Evolutionary conservation across 2,888 invertebrate species (phyloP).

Genomic region (Oscheius sp.): DNA sequence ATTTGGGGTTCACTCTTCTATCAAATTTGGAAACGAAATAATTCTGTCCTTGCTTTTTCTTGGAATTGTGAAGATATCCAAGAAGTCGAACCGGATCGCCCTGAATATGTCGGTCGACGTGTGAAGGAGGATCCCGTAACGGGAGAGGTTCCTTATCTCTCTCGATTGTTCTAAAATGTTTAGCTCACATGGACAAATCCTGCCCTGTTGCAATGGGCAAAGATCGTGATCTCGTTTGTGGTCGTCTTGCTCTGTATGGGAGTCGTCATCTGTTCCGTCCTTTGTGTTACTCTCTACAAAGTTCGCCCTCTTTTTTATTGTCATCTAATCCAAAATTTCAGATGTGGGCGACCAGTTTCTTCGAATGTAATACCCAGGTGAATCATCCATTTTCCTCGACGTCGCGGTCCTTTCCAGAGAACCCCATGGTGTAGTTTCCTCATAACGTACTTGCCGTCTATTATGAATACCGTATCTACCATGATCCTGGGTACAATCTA

Average conservation of each 20-base stretch:
- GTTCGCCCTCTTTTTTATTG: too few relatives aligned
- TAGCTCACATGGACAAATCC: constrained; percentile 75
- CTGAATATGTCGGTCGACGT: constrained; percentile 71
- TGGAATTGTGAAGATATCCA: constrained; percentile 76
- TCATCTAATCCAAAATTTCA: too few relatives aligned
- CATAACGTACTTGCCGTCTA: constrained; percentile 74
- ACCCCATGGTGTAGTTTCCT: constrained; percentile 62
- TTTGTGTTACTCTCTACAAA: constrained; percentile 58
- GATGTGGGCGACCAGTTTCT: constrained; percentile 45
- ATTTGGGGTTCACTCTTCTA: constrained; percentile 76
- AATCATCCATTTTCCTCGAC: not conserved
- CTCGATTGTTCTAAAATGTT: too few relatives aligned
- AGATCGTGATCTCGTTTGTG: constrained; percentile 44
- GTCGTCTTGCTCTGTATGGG: constrained; percentile 51
- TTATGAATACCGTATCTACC: constrained; percentile 75
- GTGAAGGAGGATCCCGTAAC: constrained; percentile 73
- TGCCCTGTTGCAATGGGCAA: constrained; percentile 47
- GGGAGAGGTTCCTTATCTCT: constrained; percentile 67
- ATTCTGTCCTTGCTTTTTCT: constrained; percentile 74
- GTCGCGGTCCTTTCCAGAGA: constrained; percentile 33
- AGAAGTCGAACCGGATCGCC: constrained; percentile 75
- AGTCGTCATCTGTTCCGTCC: constrained; percentile 53
- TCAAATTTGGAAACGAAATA: constrained; percentile 75
- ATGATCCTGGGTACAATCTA: constrained; percentile 74
- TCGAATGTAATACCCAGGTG: constrained; percentile 49